Base-by-base conservation (phyloP, 2,888 invertebrate genomes). In the Octonoba sinensis region DNA sequence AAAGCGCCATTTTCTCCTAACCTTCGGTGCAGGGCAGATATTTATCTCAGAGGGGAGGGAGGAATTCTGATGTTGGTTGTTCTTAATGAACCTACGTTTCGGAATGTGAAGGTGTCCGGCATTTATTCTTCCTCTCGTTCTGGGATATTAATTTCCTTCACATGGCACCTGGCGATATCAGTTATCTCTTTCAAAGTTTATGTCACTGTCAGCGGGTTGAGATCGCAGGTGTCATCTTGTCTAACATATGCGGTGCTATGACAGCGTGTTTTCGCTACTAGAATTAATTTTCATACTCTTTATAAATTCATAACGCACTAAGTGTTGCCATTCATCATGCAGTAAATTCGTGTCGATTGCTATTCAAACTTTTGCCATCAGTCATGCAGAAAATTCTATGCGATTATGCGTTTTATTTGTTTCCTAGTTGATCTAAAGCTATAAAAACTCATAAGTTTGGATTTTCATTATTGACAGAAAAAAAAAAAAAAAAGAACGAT, bases 91-190 rank as follows among this genome's bases (percentile, higher is more conserved):
- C 15, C 62, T 62, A 62, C 67, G 18, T 51, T 46, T 36, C 54
- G 64, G 76, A 76, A 76, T 76, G 69, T 18, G 64, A 47, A 70
- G 44, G 57, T 51, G 22, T 76, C 60, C 46, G 60, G 36, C 60
- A 36, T 16, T 54, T 24, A 36, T 36, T 75, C 44, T 57, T 16
- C 20, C 60, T 36, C 27, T 54, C 46, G 60, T 36, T 75, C 44
- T 57, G 46, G 36, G 59, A 75, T 71, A 78, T 78, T 71, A 71
- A 78, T 78, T 71, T 71, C 46, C 27, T 71, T 69, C 15, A 51
- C 62, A 49, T 69, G 62, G 46, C 77, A 66, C 65, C 70, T 76
- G 75, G 60, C 16, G 18, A 69, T 69, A 62, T 27, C 57, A 65
- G 57, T 62, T 59, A 66, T 57, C 73, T 18, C 54, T 16, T 47